Base-by-base conservation (phyloP, 1,140 invertebrate genomes). In the Euura saliciscinereae region DNA sequence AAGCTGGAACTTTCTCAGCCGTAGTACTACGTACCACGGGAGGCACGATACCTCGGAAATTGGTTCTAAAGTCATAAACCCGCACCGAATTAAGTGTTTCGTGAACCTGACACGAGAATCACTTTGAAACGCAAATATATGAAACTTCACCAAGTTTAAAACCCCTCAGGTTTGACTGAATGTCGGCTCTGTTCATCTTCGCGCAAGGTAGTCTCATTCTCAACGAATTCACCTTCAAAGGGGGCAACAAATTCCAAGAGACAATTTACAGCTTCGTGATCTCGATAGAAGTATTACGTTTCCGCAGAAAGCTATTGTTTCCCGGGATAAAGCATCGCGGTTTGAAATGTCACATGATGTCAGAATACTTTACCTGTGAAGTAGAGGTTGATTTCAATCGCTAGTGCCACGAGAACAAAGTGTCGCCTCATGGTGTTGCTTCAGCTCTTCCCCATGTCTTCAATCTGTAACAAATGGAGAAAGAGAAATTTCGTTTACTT, bases 61-160 rank as follows among this genome's bases (percentile, higher is more conserved):
- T 59, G 51, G 51, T 59, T 59, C 13, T 72, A 65, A 72, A 65
- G 71, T 72, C 71, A 59, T 72, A 45, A 72, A 72, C 44, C 67
- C 5, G 66, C 67, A n/a, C 43, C 67, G 73, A 78, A 82, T 83
- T 78, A 82, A 83, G 78, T 82, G 79, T 80, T 83, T 84, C 81
- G 71, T 71, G 71, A 59, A 74, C 69, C 64, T 59, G 75, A 73
- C 79, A 74, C 67, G 75, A 76, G 76, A 81, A 76, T 78, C 74
- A 79, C 71, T 66, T 66, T 70, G 66, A 76, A 77, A 76, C 64
- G 71, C 71, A 64, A 71, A 65, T 51, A 43, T 44, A 64, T 13
- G 1, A 28, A 28, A 28, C 28, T 28, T 28, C 28, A 28, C 28
- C 28, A 28, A 28, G 28, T 28, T 28, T 28, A 28, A 28, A 28